Base-by-base conservation (phyloP, 2,113 vertebrate species). In the Tyto alba region DNA sequence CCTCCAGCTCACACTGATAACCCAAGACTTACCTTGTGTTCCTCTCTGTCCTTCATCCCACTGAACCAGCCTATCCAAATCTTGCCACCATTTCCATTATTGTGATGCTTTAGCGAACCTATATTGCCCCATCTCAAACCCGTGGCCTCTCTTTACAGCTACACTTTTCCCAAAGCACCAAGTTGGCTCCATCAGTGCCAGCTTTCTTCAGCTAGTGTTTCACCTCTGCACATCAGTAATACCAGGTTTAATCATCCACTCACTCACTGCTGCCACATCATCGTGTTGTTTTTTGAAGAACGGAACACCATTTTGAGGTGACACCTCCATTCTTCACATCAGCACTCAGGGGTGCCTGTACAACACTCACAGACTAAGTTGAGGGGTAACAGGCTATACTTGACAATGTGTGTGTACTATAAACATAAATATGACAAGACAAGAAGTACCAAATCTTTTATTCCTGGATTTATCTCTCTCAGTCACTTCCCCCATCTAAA, bases 351-450 rank as follows among this genome's bases (percentile, higher is more conserved):
- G 30, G 22, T 66, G 32, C 32, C 27, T 3, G 1, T 40, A 32
- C 0, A 0, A 34, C 19, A 11, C 30, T 68, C 3, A 1, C 3
- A 45, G 34, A 72, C 23, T 48, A 55, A 36, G 56, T 6, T 55
- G 57, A 73, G 36, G 25, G 16, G 15, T 34, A 66, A 47, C 17
- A 48, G 29, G 8, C 34, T 68, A 6, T 17, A 13, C 47, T 72
- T 68, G 30, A 56, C 14, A 56, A 72, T 27, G 22, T 17, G 17
- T 27, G 6, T 30, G 10, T 16, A 69, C 29, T 45, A 13, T 11
- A 45, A 82, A 76, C 19, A 52, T 20, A n/a, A 41, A 41, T 6
- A 62, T 1, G 18, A 66, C 5, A 64, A 80, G 5, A 56, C 25
- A 52, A 69, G 13, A 48, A 62, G 18, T 81, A 56, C 22, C 29